Conservation (phyloP, 2,888 invertebrate genomes). For the Ceriagrion tenellum region DNA sequence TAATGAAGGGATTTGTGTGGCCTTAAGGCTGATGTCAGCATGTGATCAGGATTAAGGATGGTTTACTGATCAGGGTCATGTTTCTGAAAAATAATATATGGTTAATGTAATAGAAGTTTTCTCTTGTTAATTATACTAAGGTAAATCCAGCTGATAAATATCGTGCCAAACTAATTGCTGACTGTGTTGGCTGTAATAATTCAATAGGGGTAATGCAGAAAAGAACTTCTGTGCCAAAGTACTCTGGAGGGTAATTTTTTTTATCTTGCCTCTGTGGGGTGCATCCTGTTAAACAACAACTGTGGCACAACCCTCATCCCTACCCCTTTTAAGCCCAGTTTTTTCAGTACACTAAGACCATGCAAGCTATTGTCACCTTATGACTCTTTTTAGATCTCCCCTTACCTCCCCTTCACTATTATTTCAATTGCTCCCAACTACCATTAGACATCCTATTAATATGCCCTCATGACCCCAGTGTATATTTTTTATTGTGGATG, state of each 20-base stretch:
- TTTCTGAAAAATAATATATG: constrained; percentile 67
- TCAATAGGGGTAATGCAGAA: constrained; percentile 41
- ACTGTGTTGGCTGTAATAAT: constrained; percentile 58
- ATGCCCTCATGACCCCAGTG: constrained; percentile 67
- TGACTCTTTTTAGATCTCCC: constrained; percentile 25
- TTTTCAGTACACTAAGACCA: constrained; percentile 38
- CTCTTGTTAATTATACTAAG: constrained; percentile 65
- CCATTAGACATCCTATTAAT: constrained; percentile 37
- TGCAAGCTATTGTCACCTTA: constrained; percentile 22
- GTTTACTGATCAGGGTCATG: constrained; percentile 68
- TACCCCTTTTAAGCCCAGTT: constrained; percentile 50
- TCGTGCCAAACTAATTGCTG: constrained; percentile 62
- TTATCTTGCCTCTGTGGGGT: constrained; percentile 35
- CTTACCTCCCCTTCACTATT: constrained; percentile 6
- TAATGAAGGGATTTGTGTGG: constrained; percentile 66
- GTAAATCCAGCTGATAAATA: constrained; percentile 55
- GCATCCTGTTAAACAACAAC: constrained; percentile 37
- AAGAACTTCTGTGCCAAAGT: constrained; percentile 63
- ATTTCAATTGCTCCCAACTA: constrained; percentile 55
- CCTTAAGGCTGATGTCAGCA: constrained; percentile 66
- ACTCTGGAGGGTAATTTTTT: constrained; percentile 55
- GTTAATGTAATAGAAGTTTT: constrained; percentile 65
- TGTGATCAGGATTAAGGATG: constrained; percentile 67
- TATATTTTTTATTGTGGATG: constrained; percentile 55
- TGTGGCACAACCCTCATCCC: constrained; percentile 57